phyloP scores from a whole-genome alignment of 2,888 invertebrate genomes.

The Deladenus siricidicola region DNA sequence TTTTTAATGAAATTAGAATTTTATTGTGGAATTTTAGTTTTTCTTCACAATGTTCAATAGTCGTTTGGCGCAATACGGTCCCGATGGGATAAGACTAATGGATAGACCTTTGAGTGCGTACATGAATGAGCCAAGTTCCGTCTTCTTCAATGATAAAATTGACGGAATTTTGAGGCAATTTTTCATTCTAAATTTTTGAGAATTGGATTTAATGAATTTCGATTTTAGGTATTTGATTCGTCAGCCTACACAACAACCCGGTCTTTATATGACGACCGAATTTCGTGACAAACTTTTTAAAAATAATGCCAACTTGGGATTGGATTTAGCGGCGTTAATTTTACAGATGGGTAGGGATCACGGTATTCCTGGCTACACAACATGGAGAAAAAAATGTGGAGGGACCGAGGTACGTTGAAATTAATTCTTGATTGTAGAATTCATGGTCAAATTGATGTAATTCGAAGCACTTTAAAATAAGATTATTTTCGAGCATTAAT shows the following conservation, averaged over 20 bases:
- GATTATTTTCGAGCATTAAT: too few species aligned
- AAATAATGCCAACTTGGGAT: conserved; percentile 20
- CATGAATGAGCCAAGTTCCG: conserved; percentile 27
- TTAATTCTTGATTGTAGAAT: too few species aligned
- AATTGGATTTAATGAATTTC: not conserved
- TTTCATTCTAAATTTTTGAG: not conserved
- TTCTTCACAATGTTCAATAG: conserved; percentile 33
- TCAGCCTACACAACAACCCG: conserved; percentile 20
- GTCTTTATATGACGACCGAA: conserved; percentile 28
- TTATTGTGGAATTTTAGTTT: conserved; percentile 23
- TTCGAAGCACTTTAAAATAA: too few species aligned
- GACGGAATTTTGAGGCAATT: conserved; percentile 32
- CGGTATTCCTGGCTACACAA: conserved; percentile 31
- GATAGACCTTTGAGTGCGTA: conserved; percentile 30
- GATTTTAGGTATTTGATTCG: conserved; percentile 26
- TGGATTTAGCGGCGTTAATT: conserved; percentile 30
- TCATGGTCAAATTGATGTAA: too few species aligned
- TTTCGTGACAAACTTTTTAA: conserved; percentile 29
- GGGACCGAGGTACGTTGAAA: conserved; percentile 15
- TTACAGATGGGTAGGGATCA: conserved; percentile 38
- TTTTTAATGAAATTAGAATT: not conserved
- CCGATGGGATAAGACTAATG: conserved; percentile 19
- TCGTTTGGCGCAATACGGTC: conserved; percentile 22
- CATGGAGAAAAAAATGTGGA: conserved; percentile 31
- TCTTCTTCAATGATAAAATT: conserved; percentile 33